Evolutionary conservation across 2,797 vertebrate genomes (phyloP).

Genomic region (Karalla daura): DNA sequence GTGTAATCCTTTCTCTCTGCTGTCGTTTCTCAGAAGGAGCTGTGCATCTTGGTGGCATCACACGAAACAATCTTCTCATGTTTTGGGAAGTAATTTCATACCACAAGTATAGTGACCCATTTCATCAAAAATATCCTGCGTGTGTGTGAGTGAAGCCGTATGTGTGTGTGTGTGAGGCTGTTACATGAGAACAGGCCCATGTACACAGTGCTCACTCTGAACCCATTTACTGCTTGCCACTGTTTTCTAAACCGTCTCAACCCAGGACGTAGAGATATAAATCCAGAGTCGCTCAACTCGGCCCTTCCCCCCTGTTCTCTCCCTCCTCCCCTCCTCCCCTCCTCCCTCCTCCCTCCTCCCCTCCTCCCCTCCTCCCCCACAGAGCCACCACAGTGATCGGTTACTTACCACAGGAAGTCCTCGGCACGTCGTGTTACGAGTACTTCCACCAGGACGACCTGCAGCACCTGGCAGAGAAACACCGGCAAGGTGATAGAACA

Average conservation of each 20-base stretch:
- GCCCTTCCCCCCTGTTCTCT: not conserved
- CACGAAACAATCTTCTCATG: constrained; percentile 60
- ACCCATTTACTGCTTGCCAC: not conserved
- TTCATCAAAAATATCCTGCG: constrained; percentile 18
- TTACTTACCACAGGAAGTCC: constrained; percentile 96
- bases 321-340: not conserved
- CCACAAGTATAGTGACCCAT: constrained; percentile 51
- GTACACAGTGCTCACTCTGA: not conserved
- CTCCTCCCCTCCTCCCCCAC: not conserved
- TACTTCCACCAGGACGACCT: constrained; percentile 99
- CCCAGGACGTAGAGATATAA: not conserved
- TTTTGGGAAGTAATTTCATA: constrained; percentile 67
- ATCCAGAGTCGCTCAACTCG: not conserved
- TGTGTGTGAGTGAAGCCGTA: too few species aligned
- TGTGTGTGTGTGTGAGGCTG: too few species aligned
- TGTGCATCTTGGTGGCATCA: constrained; percentile 68
- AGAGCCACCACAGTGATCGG: constrained; percentile 94
- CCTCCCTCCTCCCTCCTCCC: not conserved
- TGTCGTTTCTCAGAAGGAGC: constrained; percentile 71
- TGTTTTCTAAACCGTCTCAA: not conserved
- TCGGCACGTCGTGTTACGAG: constrained; percentile 97
- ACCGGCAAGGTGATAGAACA: constrained; percentile 90
- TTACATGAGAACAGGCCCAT: constrained; percentile 1
- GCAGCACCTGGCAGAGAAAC: constrained; percentile 93
- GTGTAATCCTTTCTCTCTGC: constrained; percentile 70